These are phyloP conservation scores for Corythornis madagascariensis DNA, from an alignment of 2,113 vertebrate genomes.

Conservation along the genomic window DNA sequence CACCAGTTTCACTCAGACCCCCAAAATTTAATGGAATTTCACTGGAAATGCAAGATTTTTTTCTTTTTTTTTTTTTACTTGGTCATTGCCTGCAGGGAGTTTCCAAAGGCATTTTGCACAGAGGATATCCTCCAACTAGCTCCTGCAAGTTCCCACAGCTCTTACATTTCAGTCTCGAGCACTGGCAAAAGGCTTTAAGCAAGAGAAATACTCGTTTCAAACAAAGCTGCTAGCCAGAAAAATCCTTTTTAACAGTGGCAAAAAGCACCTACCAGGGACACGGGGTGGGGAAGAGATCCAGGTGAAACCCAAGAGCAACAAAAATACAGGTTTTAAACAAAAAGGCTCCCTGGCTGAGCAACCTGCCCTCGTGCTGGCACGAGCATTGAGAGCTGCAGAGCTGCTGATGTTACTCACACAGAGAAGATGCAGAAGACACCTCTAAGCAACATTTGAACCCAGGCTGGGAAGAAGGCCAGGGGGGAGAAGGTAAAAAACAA, in stretches of 20 bases:
- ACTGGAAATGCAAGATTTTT: neutral
- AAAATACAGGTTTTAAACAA: neutral
- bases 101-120: neutral
- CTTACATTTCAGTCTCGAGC: no score
- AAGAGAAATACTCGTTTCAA: neutral
- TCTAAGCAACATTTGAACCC: neutral
- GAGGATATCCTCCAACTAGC: neutral
- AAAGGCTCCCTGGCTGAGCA: accelerated
- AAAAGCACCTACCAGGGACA: neutral
- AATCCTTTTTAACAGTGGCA: neutral
- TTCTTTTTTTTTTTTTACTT: no score
- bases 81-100: accelerated
- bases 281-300: neutral
- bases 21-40: neutral
- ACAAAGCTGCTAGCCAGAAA: neutral
- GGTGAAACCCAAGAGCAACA: neutral
- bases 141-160: neutral
- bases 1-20: neutral
- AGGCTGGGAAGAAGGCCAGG: neutral
- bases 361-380: neutral
- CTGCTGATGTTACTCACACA: accelerated
- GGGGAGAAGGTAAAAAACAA: neutral
- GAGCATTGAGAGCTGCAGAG: accelerated
- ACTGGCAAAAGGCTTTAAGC: neutral
- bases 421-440: neutral